A percentile compares a stretch with the other conserved stretches of the same genome.
These are phyloP conservation scores for Caligus rogercresseyi DNA, from an alignment of 1,140 invertebrate genomes.

Conservation along the genomic window DNA sequence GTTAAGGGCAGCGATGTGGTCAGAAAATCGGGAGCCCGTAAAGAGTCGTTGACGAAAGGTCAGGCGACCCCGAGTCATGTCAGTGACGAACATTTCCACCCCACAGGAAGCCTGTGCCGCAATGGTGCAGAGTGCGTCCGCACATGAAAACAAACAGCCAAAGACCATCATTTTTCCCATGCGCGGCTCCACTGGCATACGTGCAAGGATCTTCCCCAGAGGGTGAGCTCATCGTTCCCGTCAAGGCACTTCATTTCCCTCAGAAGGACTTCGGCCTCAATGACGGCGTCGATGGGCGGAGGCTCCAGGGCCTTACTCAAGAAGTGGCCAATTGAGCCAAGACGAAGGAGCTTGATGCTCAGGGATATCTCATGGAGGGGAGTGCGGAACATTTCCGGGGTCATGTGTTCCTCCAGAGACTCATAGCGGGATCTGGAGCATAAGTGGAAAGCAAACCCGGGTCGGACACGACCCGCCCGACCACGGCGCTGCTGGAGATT, in stretches of 20 bases:
- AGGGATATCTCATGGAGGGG: conserved; percentile 76
- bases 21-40: conserved; percentile 65
- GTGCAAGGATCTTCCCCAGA: conserved; percentile 73
- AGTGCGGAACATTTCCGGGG: conserved; percentile 87
- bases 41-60: conserved; percentile 58
- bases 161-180: conserved; percentile 89
- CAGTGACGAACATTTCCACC: conserved; percentile 59
- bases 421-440: conserved; percentile 53
- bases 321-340: conserved; percentile 78
- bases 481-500: conserved; percentile 80
- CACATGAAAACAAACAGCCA: conserved; percentile 62
- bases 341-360: conserved; percentile 62
- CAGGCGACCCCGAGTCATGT: conserved; percentile 33
- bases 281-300: conserved; percentile 79
- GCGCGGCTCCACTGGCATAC: conserved; percentile 74
- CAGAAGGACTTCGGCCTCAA: conserved; percentile 56
- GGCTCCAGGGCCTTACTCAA: conserved; percentile 81
- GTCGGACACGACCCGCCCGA: conserved; percentile 65
- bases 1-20: conserved; percentile 85
- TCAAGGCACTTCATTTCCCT: conserved; percentile 73
- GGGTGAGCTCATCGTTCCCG: conserved; percentile 65
- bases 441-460: conserved; percentile 74
- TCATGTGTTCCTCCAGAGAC: conserved; percentile 69
- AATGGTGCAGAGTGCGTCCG: conserved; percentile 74
- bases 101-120: conserved; percentile 82